Evolutionary conservation across 2,888 invertebrate species (phyloP), one percentile per base, ranked within the genome.

Genomic region (Phrixothrix hirtus): DNA sequence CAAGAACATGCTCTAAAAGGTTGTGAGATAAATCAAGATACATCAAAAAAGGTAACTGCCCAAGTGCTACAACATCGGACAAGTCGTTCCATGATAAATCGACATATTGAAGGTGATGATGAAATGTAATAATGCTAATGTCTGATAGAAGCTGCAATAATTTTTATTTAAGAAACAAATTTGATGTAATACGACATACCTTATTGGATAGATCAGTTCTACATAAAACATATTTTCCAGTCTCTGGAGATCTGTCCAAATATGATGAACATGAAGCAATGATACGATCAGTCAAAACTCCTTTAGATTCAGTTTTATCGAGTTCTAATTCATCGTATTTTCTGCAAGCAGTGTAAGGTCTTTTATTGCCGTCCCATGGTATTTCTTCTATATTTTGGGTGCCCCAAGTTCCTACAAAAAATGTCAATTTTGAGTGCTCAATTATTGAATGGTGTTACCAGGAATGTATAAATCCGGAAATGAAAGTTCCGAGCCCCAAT

Each of bases 51-150:
- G 76, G 79, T 9, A 84, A 72, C 46, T 75, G 62, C 0, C 79
- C 77, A 1, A 85, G 71, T 9, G 82, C 76, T n/a, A 65, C 71
- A 37, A 85, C 64, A 29, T 79, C 76, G 4, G 73, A 73, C 43
- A 85, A 66, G 10, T 76, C 70, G 67, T 85, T 85, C n/a, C 77
- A 72, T 0, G 83, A 79, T 9, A 85, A 65, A 63, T 85, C 81
- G 57, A 85, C 68, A 58, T 82, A 83, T 45, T 83, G 83, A 25
- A 85, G 67, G 64, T 79, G 83, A 61, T 79, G 81, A 67, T 83
- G 83, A 47, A 77, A 71, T 54, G 75, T 68, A 34, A 85, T 61
- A 1, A 79, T 73, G 9, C 77, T 75, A 31, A 85, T 81, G 53
- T 83, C 77, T 5, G 47, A 61, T n/a, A 79, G 62, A 46, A 60